These are phyloP conservation scores for Ips typographus DNA, from an alignment of 1,140 invertebrate genomes.

Conservation along the genomic window DNA sequence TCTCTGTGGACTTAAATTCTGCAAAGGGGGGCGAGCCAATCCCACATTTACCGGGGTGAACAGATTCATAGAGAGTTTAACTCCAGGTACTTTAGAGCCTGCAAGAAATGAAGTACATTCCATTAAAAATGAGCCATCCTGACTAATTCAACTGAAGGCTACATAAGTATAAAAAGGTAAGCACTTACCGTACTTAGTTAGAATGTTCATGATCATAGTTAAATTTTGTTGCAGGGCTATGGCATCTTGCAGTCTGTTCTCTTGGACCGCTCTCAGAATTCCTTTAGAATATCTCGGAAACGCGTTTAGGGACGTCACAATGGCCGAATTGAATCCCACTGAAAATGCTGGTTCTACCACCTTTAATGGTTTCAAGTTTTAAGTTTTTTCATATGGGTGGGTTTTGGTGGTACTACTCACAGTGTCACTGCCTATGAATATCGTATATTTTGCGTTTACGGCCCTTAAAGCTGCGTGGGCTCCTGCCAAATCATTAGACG, in stretches of 20 bases:
- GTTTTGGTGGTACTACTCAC: constrained; percentile 46
- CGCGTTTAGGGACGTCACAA: constrained; percentile 67
- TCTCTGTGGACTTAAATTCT: constrained; percentile 45
- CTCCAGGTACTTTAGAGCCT: constrained; percentile 66
- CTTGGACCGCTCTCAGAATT: constrained; percentile 51
- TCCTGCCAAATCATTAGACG: constrained; percentile 65
- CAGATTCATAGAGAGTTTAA: constrained; percentile 67
- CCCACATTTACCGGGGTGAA: constrained; percentile 62
- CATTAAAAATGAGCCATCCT: constrained; percentile 2
- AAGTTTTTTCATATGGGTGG: no score
- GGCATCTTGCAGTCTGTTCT: constrained; percentile 49
- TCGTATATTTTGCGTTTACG: constrained; percentile 54
- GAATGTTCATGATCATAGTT: constrained; percentile 47
- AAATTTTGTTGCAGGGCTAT: constrained; percentile 54
- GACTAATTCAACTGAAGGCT: neutral
- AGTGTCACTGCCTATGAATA: constrained; percentile 66
- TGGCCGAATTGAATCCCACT: constrained; percentile 68
- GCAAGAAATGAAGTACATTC: constrained; percentile 32
- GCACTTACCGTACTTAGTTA: constrained; percentile 56
- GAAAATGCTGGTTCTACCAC: constrained; percentile 61
- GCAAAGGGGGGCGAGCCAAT: constrained; percentile 57
- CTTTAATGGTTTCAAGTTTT: constrained; percentile 50
- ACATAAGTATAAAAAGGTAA: neutral
- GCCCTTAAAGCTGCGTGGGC: constrained; percentile 61
- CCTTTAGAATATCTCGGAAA: constrained; percentile 54